Percentiles rank a stretch among this genome's conserved stretches.
These are phyloP conservation scores for Hetaerina americana DNA, from an alignment of 1,140 invertebrate genomes.

Conservation along the genomic window DNA sequence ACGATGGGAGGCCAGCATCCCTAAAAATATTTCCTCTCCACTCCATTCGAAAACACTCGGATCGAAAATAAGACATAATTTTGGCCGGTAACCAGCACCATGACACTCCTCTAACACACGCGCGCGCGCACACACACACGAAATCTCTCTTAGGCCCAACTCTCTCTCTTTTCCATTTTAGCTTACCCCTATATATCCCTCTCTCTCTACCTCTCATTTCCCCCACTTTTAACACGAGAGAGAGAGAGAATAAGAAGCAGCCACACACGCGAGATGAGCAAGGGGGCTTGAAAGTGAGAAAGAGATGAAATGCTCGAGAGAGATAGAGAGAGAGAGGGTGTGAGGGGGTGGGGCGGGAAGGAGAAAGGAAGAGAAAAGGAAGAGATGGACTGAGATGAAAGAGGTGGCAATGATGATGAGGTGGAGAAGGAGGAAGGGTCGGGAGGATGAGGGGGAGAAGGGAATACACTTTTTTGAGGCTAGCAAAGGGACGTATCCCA, in stretches of 20 bases:
- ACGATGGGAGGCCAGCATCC: not conserved
- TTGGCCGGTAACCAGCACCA: not conserved
- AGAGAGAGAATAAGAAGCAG: too few species aligned
- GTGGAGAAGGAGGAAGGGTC: conserved; percentile 9
- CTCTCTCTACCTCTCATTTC: too few species aligned
- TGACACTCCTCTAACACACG: not conserved
- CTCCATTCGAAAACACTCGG: not conserved
- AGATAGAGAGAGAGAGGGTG: conserved; percentile 8
- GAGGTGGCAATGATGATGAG: conserved; percentile 11
- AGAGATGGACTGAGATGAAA: conserved; percentile 4
- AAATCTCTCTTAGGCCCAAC: too few species aligned
- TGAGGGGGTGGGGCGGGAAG: conserved; percentile 1
- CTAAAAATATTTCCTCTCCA: not conserved
- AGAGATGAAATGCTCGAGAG: too few species aligned
- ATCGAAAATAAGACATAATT: conserved; percentile 1
- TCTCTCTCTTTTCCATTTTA: too few species aligned
- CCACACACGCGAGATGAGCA: too few species aligned
- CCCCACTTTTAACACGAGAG: too few species aligned
- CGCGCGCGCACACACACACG: not conserved
- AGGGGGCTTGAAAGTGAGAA: too few species aligned
- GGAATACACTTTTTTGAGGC: too few species aligned
- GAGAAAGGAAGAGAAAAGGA: not conserved
- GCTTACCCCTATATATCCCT: too few species aligned
- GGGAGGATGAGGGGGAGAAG: too few species aligned
- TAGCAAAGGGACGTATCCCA: conserved; percentile 13